Evolutionary conservation across 1,140 invertebrate species (phyloP), one percentile per base, ranked within the genome.

Genomic region (Aporrectodea caliginosa): DNA sequence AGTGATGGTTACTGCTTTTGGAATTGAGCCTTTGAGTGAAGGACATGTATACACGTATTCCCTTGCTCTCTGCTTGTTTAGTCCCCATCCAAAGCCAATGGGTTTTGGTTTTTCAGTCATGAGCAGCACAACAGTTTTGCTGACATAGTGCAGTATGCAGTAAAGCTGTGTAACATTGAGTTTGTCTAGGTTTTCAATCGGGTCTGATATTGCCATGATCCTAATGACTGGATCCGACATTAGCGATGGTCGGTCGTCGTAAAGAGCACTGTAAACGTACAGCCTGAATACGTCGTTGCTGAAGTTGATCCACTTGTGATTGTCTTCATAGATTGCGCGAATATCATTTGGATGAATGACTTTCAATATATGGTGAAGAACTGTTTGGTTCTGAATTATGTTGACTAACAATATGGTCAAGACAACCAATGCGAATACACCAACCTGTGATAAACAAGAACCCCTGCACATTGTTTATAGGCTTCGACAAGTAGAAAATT

Each of bases 251-350:
- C 77, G 6, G 32, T 78, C 77, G 77, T 78, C 77, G 43, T 43
- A 69, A 71, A 78, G 70, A 1, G 77, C 77, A 30, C 34, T 70
- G 69, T 78, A 78, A 1, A 58, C 77, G 69, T 68, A 78, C 27
- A 78, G 31, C 0, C 14, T 1, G n/a, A 58, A 35, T 16, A 1
- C 35, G 1, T 16, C 2, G 30, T 32, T 68, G 34, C 33, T 68
- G 14, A 76, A 76, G 29, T 76, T 68, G 35, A 43, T 35, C 75
- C 75, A 76, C 35, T 35, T 76, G 16, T 35, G 32, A 27, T 76
- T 35, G n/a, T 43, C 43, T 58, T 22, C 22, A 58, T n/a, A n/a
- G n/a, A n/a, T n/a, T n/a, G n/a, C n/a, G n/a, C n/a, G n/a, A n/a
- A n/a, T n/a, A n/a, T n/a, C n/a, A n/a, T n/a, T n/a, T n/a, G n/a